Evolutionary conservation across 2,113 vertebrate species (phyloP), one percentile per base, ranked within the genome.

Genomic region (Dermatemys mawii): DNA sequence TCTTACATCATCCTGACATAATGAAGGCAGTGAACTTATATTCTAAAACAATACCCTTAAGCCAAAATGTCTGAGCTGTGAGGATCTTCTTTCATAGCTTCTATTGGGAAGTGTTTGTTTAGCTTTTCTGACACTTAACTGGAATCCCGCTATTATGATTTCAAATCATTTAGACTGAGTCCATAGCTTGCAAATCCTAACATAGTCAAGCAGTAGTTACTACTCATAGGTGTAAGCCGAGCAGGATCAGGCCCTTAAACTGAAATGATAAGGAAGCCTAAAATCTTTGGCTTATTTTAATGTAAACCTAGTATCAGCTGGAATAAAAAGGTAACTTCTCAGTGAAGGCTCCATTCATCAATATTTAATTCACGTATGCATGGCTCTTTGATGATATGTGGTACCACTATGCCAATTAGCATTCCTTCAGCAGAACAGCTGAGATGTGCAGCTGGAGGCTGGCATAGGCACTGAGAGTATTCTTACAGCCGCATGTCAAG

Each of bases 401-500:
- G 38, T 87, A 93, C 82, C 51, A 84, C 78, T 93, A 21, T 22
- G 90, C 19, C 26, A 79, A 48, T 96, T 97, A 93, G 92, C 88
- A 94, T n/a, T 46, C 86, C 19, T 87, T 86, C 94, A 29, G 44
- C 80, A 60, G 54, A 94, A 55, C 83, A 95, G 90, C 86, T 94
- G 86, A 96, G 82, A 41, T 90, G 53, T 80, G 82, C 19, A 91
- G 82, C 86, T 95, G 92, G 80, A 76, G 51, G 19, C 70, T 90
- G 84, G 82, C 90, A 91, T 92, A 88, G 90, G 91, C 81, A 84
- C 86, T 96, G 88, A 96, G 78, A 95, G 84, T 67, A 93, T 49
- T 78, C 91, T 83, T 93, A 44, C 83, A 83, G 90, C 88, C 60
- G 44, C 53, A 87, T 49, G 91, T 94, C 80, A 93, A 44, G 60